Base-by-base conservation (phyloP, 2,888 invertebrate species). In the Ophion ellenae region DNA sequence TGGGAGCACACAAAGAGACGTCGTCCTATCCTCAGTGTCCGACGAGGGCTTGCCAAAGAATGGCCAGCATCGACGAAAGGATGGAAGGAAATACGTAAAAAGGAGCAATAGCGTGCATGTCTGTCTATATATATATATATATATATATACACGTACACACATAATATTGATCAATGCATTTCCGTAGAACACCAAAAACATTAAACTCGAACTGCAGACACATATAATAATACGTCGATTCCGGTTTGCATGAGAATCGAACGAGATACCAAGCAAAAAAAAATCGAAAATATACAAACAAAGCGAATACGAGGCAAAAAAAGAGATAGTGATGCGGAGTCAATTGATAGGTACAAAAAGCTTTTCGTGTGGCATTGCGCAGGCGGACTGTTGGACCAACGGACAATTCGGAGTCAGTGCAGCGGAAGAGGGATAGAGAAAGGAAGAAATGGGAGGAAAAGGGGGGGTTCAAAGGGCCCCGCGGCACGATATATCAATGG, bases 401-500 rank as follows among this genome's bases (percentile, higher is more conserved):
- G 92, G 93, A 94, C 94, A 93, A 94, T 93, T 92, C 92, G 92
- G 92, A 92, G 91, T 90, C 90, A 83, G 89, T 89, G 81, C 76
- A 86, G 79, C 79, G 47, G 2, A 28, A 76, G 14, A 17, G 17
- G 64, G 87, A 81, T 32, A 66, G 86, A 86, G 79, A 75, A 88
- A 73, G 85, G 74, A 81, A 79, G 86, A 40, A 67, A 67, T 17
- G 79, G 81, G 70, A 64, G 20, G 32, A 87, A 85, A 74, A 74
- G 87, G 47, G 75, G 64, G 75, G 85, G 87, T 91, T 94, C 94
- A 94, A 94, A 94, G 94, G 94, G 92, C 92, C 94, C 81, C 93
- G 94, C 94, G 93, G 90, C 89, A 93, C 94, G 94, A 94, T 94
- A 94, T 94, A 94, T 94, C 94, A 93, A 94, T 94, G 94, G 93